Percentiles rank a stretch among this genome's conserved stretches.
Evolutionary conservation across 2,888 invertebrate species (phyloP).

Genomic region (Lycia hirtaria): DNA sequence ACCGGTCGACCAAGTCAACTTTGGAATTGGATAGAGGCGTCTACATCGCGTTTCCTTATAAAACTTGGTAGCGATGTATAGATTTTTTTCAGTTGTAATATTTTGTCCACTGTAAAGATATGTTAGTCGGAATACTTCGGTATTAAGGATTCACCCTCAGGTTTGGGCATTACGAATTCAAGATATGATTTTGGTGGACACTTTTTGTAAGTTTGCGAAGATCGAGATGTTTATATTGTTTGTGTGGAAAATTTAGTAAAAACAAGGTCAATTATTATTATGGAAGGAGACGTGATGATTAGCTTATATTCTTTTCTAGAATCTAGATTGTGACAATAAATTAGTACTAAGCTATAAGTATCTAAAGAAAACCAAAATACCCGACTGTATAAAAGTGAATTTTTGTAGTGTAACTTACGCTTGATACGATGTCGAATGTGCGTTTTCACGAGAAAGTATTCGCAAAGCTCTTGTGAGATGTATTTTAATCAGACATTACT

Average conservation of each 20-base stretch:
- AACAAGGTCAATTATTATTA: background rate
- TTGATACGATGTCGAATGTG: too few species aligned
- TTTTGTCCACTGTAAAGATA: background rate
- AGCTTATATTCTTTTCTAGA: too few species aligned
- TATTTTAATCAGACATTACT: too few species aligned
- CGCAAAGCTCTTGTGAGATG: too few species aligned
- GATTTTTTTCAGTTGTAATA: background rate
- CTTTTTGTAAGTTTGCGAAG: conserved; percentile 6
- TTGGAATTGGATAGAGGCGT: background rate
- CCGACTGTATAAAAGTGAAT: too few species aligned
- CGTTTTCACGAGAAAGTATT: too few species aligned
- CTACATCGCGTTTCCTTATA: background rate
- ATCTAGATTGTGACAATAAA: too few species aligned
- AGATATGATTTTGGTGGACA: conserved; percentile 27
- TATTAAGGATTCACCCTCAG: conserved; percentile 15
- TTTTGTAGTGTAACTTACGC: too few species aligned
- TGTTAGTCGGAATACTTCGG: conserved; percentile 9
- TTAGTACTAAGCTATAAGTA: too few species aligned
- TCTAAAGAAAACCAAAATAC: too few species aligned
- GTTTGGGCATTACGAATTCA: conserved; percentile 26
- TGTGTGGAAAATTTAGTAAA: background rate
- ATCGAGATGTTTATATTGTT: background rate
- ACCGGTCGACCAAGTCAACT: background rate
- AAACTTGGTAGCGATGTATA: background rate
- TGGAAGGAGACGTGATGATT: too few species aligned